Evolutionary conservation across 64 coral and sea anemone genomes (phyloP).

Genomic region (Montipora efflorescens): DNA sequence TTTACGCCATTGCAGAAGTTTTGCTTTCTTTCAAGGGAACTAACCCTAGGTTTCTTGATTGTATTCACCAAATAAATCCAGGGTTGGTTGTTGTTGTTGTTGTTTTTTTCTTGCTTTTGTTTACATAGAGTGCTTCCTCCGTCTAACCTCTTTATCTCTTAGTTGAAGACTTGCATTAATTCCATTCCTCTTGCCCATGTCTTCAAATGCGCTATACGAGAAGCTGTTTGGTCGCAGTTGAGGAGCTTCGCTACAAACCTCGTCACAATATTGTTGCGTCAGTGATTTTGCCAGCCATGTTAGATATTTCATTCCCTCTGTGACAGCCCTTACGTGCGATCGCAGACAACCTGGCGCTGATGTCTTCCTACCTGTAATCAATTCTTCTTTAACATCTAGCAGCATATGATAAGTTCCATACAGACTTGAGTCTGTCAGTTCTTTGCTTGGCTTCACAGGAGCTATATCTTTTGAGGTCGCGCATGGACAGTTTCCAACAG

Average conservation of each 20-base stretch:
- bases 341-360: slow-evolving; percentile 35
- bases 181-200: neutral
- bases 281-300: slow-evolving; percentile 38
- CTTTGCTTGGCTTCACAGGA: slow-evolving; percentile 9
- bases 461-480: neutral
- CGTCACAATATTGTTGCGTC: slow-evolving; percentile 33
- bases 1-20: too few species aligned
- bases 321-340: slow-evolving; percentile 12
- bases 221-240: slow-evolving; percentile 11
- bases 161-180: neutral
- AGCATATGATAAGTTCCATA: slow-evolving; percentile 55
- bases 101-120: neutral
- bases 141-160: neutral
- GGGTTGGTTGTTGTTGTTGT: too few species aligned
- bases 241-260: neutral
- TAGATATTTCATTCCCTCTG: slow-evolving; percentile 30
- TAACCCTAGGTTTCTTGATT: too few species aligned
- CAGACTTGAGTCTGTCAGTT: neutral
- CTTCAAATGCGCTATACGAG: slow-evolving; percentile 20
- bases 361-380: slow-evolving; percentile 7
- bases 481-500: slow-evolving; percentile 20
- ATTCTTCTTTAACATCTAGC: slow-evolving; percentile 41
- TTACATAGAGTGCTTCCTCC: neutral
- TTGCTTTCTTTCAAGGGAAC: too few species aligned
- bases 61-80: too few species aligned